These are phyloP conservation scores for Drosophila watanabei DNA, from an alignment of 1,140 invertebrate genomes.

Conservation along the genomic window DNA sequence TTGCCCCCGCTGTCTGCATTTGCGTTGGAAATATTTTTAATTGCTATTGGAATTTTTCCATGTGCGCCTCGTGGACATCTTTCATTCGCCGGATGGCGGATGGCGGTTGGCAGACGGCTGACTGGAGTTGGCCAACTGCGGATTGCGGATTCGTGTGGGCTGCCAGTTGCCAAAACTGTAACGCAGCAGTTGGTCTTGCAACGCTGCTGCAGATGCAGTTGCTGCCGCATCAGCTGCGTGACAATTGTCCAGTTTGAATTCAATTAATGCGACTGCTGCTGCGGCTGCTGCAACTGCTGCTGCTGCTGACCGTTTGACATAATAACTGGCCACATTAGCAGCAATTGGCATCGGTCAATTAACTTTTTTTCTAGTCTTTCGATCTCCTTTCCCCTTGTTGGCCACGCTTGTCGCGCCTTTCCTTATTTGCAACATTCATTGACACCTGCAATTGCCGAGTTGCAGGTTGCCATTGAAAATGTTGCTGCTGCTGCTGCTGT, in stretches of 20 bases:
- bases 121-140: neutral
- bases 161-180: constrained; percentile 70
- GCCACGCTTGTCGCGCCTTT: constrained; percentile 72
- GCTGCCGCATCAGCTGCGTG: constrained; percentile 45
- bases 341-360: constrained; percentile 82
- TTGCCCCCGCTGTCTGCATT: constrained; percentile 56
- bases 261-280: constrained; percentile 26
- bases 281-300: constrained; percentile 21
- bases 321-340: constrained; percentile 84
- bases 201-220: constrained; percentile 46
- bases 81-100: constrained; percentile 57
- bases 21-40: constrained; percentile 84
- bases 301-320: constrained; percentile 75
- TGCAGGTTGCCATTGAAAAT: constrained; percentile 32
- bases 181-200: constrained; percentile 47
- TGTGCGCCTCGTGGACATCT: constrained; percentile 77
- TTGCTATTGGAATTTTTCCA: constrained; percentile 78
- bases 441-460: constrained; percentile 75
- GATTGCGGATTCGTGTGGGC: constrained; percentile 60
- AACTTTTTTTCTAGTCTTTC: constrained; percentile 61
- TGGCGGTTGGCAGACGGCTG: constrained; percentile 6
- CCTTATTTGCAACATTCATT: constrained; percentile 81
- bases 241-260: constrained; percentile 43
- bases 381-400: constrained; percentile 13
- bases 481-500: constrained; percentile 55